Conservation (phyloP, 2,888 invertebrate species). For the Microplitis manilae region DNA sequence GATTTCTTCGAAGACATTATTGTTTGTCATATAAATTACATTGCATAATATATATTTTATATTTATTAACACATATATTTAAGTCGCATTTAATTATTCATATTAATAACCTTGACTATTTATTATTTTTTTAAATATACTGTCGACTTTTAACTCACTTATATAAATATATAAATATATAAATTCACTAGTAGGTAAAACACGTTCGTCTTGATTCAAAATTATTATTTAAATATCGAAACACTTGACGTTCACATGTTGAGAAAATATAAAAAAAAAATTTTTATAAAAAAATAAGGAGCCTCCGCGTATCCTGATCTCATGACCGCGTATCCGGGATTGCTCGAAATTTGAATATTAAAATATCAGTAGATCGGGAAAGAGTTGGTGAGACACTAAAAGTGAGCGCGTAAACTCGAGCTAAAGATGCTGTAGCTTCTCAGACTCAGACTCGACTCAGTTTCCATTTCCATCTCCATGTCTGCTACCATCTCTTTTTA, state of each 20-base stretch:
- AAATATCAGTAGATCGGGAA: neutral
- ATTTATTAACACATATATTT: too few relatives aligned
- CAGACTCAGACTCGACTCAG: conserved; percentile 56
- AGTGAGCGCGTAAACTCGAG: conserved; percentile 47
- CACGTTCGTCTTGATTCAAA: too few relatives aligned
- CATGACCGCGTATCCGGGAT: conserved; percentile 32
- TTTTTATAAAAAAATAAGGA: conserved; percentile 8
- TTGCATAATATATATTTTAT: neutral
- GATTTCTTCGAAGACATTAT: conserved; percentile 67
- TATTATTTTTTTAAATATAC: too few relatives aligned
- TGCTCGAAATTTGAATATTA: conserved; percentile 47
- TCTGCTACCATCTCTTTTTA: conserved; percentile 20
- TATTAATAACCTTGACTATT: too few relatives aligned
- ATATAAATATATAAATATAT: too few relatives aligned
- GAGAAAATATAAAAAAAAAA: neutral
- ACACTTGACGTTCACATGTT: neutral
- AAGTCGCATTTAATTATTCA: too few relatives aligned
- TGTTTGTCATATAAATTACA: conserved; percentile 63
- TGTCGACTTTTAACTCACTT: too few relatives aligned
- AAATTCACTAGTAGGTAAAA: too few relatives aligned
- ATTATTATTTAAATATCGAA: too few relatives aligned
- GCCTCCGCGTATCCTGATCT: conserved; percentile 36
- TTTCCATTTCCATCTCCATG: neutral
- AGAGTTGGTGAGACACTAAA: conserved; percentile 20
- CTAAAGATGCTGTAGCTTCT: conserved; percentile 57